Base-by-base conservation (phyloP, 2,113 vertebrate species). In the Corythoichthys intestinalis region DNA sequence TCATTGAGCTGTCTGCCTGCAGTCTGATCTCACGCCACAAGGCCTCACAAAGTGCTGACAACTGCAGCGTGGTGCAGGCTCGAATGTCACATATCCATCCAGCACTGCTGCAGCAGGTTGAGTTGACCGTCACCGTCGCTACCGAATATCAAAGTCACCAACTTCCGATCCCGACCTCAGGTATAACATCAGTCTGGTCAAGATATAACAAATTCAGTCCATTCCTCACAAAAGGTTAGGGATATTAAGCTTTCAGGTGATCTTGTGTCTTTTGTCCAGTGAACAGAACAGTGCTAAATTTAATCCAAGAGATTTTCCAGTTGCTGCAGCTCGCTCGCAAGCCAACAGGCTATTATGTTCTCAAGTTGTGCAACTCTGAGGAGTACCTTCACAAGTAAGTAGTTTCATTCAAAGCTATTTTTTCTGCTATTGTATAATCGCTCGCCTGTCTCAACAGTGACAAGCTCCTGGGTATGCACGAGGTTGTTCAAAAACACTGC, bases 311-410 rank as follows among this genome's bases (percentile, higher is more conserved):
- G n/a, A 56, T 88, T 44, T 66, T 86, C 50, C 63, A 65, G 38
- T 63, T 88, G 56, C 65, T 91, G n/a, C 82, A 86, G 6, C n/a
- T 67, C 10, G 0, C 61, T 3, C 54, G 46, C 10, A 1, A 10
- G 15, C n/a, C 44, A 6, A 48, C 11, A 1, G 71, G 20, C 4
- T 48, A 70, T 11, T 84, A 75, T 53, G 65, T 90, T 53, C 70
- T 92, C 3, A 92, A 92, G 60, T 62, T 91, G 37, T 91, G 90
- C 0, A 66, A 91, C 73, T 78, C 87, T 1, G 88, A 92, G 4
- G 87, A 91, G 73, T 88, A 74, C 54, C 88, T 92, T 61, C 81
- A 37, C 17, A 92, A 86, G 91, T 92, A 75, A 78, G 85, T 54
- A 9, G 17, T 28, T 66, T 52, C 15, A n/a, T 20, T 50, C 53